Percentiles rank a stretch among this genome's conserved stretches.
These are phyloP conservation scores for Bombus superbus DNA, from an alignment of 1,140 invertebrate species.

Conservation along the genomic window DNA sequence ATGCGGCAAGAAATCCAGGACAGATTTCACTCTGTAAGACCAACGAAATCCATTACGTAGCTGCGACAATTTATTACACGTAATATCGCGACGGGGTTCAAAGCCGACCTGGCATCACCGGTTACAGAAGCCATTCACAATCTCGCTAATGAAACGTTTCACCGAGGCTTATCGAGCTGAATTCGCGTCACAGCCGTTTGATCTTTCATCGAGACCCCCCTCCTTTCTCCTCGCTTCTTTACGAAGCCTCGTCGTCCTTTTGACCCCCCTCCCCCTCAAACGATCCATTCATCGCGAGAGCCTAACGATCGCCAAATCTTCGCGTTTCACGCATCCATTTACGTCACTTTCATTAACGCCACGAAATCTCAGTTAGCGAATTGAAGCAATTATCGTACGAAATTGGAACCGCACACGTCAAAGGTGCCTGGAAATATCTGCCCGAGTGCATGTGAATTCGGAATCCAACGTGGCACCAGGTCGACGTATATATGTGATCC, in stretches of 20 bases:
- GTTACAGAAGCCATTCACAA: slow-evolving; percentile 8
- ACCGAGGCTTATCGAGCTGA: not conserved
- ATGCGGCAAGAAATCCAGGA: slow-evolving; percentile 19
- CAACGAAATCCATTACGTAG: slow-evolving; percentile 29
- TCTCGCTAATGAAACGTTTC: not conserved
- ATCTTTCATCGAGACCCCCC: not conserved
- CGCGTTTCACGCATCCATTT: too few species aligned
- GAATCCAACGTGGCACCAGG: not conserved
- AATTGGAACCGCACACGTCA: not conserved
- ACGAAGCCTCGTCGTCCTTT: too few species aligned
- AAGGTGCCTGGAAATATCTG: not conserved
- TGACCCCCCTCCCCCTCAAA: too few species aligned
- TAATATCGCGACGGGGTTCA: slow-evolving; percentile 16
- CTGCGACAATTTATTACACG: slow-evolving; percentile 27
- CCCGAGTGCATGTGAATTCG: not conserved
- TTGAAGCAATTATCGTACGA: not conserved
- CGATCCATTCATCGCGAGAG: too few species aligned
- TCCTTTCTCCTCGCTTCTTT: too few species aligned
- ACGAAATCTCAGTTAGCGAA: not conserved
- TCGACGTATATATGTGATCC: not conserved
- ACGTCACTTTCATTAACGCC: not conserved
- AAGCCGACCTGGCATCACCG: not conserved
- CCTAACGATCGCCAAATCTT: too few species aligned
- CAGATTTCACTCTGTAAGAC: not conserved
- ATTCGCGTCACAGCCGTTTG: not conserved